Base-by-base conservation (phyloP, 2,888 invertebrate species). In the Yponomeuta cagnagella region DNA sequence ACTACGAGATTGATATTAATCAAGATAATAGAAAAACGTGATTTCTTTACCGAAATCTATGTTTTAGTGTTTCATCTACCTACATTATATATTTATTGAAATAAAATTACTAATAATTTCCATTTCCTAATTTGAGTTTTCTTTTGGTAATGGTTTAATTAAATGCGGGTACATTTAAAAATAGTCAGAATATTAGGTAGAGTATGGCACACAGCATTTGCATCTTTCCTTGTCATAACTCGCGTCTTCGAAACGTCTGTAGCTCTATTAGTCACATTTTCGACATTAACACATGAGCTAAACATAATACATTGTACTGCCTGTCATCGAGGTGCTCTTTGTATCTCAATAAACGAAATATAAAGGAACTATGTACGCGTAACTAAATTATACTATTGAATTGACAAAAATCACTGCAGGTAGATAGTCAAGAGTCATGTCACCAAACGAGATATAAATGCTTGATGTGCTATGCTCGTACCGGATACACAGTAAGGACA, bases 1-100 rank as follows among this genome's bases (percentile, higher is more conserved):
- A 84, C 89, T 90, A 89, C 85, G 77, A 85, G 80, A 85, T 83
- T 86, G 83, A 86, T 87, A 86, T 86, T 84, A 85, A 78, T 85
- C 83, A 84, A 87, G 65, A 33, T 30, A 64, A 65, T 30, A 65
- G 12, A 65, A 84, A 83, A 83, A 86, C 80, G 82, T 84, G 87
- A 88, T 85, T 85, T 82, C 85, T 78, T 80, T 80, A 80, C 82
- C 82, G 84, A 87, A 85, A 88, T 84, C 83, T 83, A 83, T 82
- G 84, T 84, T 84, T 69, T 71, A 37, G 69, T 69, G 71, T 52
- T 65, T 71, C 48, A 64, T 63, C 69, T 71, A 71, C 33, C 71
- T 70, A 71, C 70, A 58, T 67, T 31, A 67, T 67, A 71, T 71
- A 69, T 69, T 68, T 48, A 3, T 68, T 69, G 64, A 69, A 64